These are phyloP conservation scores for Lordiphosa stackelbergi DNA, from an alignment of 1,140 invertebrate genomes.

Conservation along the genomic window DNA sequence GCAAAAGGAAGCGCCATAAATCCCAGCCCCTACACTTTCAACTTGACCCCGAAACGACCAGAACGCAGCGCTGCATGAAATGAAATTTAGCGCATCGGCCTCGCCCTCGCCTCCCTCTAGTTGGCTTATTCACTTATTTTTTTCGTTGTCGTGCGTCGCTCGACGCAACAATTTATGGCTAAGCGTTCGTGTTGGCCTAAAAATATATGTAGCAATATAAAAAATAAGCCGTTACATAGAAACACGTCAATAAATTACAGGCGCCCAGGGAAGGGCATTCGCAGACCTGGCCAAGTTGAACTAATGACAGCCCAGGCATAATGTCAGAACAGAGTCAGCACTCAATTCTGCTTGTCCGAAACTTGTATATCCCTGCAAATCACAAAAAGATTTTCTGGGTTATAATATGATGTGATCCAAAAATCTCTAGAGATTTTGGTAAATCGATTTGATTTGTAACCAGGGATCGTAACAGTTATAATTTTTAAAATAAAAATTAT, in stretches of 20 bases:
- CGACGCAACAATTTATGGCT: slow-evolving; percentile 66
- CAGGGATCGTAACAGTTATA: too few species aligned
- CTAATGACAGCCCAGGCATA: slow-evolving; percentile 44
- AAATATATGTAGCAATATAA: slow-evolving; percentile 24
- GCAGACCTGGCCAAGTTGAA: slow-evolving; percentile 45
- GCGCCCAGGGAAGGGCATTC: slow-evolving; percentile 14
- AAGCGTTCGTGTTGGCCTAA: slow-evolving; percentile 61
- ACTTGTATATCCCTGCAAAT: too few species aligned
- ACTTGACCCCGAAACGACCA: slow-evolving; percentile 54
- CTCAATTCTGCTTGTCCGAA: too few species aligned
- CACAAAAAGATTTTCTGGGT: too few species aligned
- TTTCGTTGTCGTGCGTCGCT: slow-evolving; percentile 30
- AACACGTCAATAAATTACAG: slow-evolving; percentile 66
- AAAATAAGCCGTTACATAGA: slow-evolving; percentile 51
- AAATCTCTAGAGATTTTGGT: too few species aligned
- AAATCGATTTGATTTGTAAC: too few species aligned
- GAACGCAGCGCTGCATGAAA: slow-evolving; percentile 62
- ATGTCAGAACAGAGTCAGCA: neutral
- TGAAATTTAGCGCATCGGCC: slow-evolving; percentile 65
- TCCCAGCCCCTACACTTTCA: slow-evolving; percentile 46
- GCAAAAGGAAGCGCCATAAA: slow-evolving; percentile 40
- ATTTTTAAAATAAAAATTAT: too few species aligned
- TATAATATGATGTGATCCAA: too few species aligned
- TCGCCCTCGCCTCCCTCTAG: slow-evolving; percentile 24
- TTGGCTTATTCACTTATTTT: slow-evolving; percentile 19